Evolutionary conservation across 2,113 vertebrate genomes (phyloP).

Genomic region (Mobula birostris): DNA sequence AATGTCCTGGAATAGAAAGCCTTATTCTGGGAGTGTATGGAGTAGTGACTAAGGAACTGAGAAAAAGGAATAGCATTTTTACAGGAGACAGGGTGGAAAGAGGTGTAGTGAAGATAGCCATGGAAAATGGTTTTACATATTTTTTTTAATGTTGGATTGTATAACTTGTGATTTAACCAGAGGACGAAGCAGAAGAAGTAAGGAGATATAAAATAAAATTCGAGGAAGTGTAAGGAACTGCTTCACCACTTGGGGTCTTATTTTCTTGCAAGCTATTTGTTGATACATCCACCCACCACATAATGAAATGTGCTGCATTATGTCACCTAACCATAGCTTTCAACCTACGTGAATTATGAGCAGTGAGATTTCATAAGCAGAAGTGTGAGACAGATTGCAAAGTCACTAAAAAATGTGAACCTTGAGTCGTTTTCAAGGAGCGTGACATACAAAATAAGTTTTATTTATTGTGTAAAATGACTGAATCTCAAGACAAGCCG

Average conservation of each 20-base stretch:
- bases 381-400: conserved; percentile 35
- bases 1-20: no score
- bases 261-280: neutral
- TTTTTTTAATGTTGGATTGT: neutral
- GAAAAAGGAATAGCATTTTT: no score
- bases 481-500: neutral
- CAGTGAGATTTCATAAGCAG: conserved; percentile 19
- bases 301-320: conserved; percentile 23
- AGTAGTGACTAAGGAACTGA: no score
- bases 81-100: no score
- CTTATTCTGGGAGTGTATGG: no score
- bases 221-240: neutral
- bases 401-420: neutral
- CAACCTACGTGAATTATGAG: conserved; percentile 25
- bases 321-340: neutral
- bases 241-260: neutral
- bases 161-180: neutral
- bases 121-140: neutral
- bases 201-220: conserved; percentile 1
- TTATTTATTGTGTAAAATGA: neutral
- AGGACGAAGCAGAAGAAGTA: neutral
- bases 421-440: neutral
- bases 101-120: no score
- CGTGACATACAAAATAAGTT: neutral
- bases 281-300: conserved; percentile 23